Evolutionary conservation across 2,113 vertebrate species (phyloP).

Genomic region (Chloropsis cyanopogon): DNA sequence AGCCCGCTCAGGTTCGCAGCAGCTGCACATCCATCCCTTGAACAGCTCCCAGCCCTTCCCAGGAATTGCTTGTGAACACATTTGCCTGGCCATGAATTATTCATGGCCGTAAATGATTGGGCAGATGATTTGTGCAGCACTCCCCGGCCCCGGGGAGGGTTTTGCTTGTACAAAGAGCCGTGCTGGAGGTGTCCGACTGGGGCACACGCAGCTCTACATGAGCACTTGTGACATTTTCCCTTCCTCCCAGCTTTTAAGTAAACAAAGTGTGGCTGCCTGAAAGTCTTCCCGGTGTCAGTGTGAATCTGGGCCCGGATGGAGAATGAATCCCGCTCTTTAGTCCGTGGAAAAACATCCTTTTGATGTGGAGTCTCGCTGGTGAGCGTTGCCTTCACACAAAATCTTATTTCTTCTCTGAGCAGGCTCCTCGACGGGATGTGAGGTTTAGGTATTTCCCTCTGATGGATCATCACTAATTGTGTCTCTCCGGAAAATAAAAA

Average conservation of each 20-base stretch:
- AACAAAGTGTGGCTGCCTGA: conserved; percentile 43
- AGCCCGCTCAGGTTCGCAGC: background rate
- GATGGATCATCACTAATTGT: background rate
- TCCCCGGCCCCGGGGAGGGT: conserved; percentile 52
- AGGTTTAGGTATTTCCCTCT: background rate
- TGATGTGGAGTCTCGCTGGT: conserved; percentile 10
- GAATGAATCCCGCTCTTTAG: conserved; percentile 30
- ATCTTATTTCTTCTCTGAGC: conserved; percentile 6
- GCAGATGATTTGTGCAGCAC: background rate
- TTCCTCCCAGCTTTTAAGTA: conserved; percentile 65
- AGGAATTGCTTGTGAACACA: background rate
- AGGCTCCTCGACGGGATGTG: background rate
- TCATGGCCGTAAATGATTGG: conserved; percentile 41
- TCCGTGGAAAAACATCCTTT: conserved; percentile 30
- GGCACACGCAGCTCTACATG: conserved; percentile 27
- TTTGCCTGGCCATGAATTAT: conserved; percentile 52
- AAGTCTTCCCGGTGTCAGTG: conserved; percentile 44
- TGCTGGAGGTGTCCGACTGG: conserved; percentile 42
- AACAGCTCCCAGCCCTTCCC: background rate
- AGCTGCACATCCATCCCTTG: background rate
- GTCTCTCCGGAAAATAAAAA: background rate
- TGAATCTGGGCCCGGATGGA: conserved; percentile 34
- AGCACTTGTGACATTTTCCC: conserved; percentile 54
- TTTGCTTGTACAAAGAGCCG: conserved; percentile 62
- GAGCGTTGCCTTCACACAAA: background rate